phyloP scores from a whole-genome alignment of 2,113 vertebrate species.

The Erythrocebus patas region DNA sequence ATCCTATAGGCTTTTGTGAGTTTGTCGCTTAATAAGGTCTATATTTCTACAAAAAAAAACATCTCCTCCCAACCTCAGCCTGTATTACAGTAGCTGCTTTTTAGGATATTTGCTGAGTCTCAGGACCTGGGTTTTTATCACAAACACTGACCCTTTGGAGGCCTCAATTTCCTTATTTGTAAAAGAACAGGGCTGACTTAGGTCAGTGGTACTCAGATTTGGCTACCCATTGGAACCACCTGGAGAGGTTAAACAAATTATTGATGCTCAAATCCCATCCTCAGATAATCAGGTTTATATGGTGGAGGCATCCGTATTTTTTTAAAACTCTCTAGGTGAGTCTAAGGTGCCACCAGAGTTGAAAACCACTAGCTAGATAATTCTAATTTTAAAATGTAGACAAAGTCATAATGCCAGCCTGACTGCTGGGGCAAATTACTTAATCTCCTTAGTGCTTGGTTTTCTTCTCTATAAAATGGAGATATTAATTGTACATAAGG shows the following conservation, averaged over 20 bases:
- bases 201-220: background rate
- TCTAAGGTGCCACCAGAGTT: background rate
- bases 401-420: background rate
- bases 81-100: background rate
- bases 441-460: background rate
- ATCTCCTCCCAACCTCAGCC: background rate
- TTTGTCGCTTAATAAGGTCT: constrained; percentile 31
- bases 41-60: background rate
- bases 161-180: background rate
- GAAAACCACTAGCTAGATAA: background rate
- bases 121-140: background rate
- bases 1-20: background rate
- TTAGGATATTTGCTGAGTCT: background rate
- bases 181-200: background rate
- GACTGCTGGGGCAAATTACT: background rate
- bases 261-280: background rate
- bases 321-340: background rate
- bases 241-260: background rate
- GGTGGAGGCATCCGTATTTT: background rate
- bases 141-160: background rate
- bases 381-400: background rate
- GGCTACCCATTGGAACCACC: background rate
- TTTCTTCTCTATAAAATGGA: background rate
- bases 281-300: constrained; percentile 14
- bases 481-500: background rate